These are phyloP conservation scores for Coendou prehensilis DNA, from an alignment of 2,797 vertebrate genomes.

Conservation along the genomic window DNA sequence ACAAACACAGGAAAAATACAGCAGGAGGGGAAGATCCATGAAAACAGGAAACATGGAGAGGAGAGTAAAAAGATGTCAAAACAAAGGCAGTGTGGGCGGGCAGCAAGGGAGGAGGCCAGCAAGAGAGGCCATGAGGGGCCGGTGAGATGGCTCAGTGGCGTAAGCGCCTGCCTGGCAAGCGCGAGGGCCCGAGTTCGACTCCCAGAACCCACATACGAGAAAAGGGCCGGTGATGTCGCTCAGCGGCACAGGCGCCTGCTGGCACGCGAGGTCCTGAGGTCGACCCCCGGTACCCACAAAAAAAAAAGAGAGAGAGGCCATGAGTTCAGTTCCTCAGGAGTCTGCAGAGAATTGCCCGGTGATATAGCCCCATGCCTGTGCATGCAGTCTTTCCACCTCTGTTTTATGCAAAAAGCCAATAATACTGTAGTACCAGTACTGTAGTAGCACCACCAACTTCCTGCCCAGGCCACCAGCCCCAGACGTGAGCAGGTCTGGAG, in stretches of 20 bases:
- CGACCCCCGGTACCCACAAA: no score
- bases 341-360: conserved; percentile 86
- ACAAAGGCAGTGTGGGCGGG: conserved; percentile 85
- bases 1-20: conserved; percentile 90
- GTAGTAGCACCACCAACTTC: neutral
- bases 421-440: neutral
- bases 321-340: conserved; percentile 86
- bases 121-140: conserved; percentile 73
- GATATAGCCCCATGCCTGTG: conserved; percentile 71
- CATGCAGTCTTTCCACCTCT: conserved; percentile 82
- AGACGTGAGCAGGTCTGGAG: neutral
- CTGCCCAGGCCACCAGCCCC: neutral
- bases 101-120: neutral
- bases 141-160: no score
- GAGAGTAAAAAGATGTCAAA: conserved; percentile 89
- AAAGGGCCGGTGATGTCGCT: no score
- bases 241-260: no score
- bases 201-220: no score
- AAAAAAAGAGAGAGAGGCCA: conserved; percentile 70
- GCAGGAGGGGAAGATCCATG: conserved; percentile 87
- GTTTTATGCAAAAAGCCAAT: conserved; percentile 23
- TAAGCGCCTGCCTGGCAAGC: no score
- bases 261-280: no score
- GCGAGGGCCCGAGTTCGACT: no score
- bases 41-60: conserved; percentile 91